Percentiles rank a stretch among this genome's conserved stretches.
Conservation (phyloP, 2,888 invertebrate genomes). For the Mactromeris polynyma region DNA sequence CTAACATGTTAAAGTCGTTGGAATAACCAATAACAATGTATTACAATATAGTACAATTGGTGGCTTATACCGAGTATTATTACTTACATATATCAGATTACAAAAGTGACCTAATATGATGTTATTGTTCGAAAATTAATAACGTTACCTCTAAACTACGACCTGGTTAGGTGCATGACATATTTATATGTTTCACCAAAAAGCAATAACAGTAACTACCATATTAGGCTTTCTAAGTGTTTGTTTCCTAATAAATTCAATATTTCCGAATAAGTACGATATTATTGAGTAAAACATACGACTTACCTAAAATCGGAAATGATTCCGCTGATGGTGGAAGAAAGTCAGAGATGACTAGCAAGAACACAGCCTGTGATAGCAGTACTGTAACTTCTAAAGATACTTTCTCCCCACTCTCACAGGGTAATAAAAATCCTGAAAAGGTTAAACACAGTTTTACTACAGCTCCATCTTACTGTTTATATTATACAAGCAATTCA, state of each 20-base stretch:
- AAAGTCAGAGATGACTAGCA: conserved; percentile 50
- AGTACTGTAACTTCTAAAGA: conserved; percentile 54
- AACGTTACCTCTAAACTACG: neutral
- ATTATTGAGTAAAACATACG: neutral
- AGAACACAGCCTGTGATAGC: conserved; percentile 43
- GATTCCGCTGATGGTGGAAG: conserved; percentile 46
- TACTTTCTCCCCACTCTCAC: conserved; percentile 58
- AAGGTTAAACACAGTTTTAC: neutral
- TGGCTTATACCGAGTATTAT: neutral
- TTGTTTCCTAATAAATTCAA: no score
- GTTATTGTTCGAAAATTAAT: neutral
- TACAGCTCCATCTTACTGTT: no score
- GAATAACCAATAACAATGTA: no score
- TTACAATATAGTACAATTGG: no score
- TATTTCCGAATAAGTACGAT: no score
- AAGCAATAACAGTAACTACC: no score
- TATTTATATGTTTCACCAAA: no score
- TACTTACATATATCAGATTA: neutral
- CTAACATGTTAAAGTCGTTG: no score
- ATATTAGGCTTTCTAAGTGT: no score
- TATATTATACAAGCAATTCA: no score
- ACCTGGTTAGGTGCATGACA: neutral
- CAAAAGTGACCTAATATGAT: neutral
- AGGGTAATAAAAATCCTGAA: conserved; percentile 47
- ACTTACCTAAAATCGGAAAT: conserved; percentile 49